Evolutionary conservation across 2,797 vertebrate genomes (phyloP).

Genomic region (Bucorvus abyssinicus): DNA sequence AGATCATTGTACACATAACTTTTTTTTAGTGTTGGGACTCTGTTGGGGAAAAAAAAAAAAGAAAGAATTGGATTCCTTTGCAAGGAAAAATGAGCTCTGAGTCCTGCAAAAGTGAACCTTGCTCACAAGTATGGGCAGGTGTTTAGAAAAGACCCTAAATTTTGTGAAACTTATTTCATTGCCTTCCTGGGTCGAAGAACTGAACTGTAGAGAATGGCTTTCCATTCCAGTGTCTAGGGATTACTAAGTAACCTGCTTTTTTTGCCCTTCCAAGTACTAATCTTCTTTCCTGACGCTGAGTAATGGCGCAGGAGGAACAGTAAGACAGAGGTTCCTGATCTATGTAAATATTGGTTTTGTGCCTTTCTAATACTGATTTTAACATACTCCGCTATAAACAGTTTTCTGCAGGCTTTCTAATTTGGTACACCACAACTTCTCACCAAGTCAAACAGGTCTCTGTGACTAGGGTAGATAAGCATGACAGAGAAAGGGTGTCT

Average conservation of each 20-base stretch:
- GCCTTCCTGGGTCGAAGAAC: background rate
- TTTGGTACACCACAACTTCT: slow-evolving; percentile 27
- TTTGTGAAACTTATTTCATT: background rate
- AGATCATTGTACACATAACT: background rate
- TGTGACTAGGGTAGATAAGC: slow-evolving; percentile 31
- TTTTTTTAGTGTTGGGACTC: background rate
- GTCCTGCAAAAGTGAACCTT: background rate
- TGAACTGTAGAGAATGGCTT: background rate
- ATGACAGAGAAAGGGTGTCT: slow-evolving; percentile 25
- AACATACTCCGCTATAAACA: background rate
- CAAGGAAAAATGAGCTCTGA: background rate
- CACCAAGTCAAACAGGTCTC: slow-evolving; percentile 23
- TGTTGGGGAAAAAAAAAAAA: background rate
- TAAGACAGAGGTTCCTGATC: background rate
- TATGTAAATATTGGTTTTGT: slow-evolving; percentile 35
- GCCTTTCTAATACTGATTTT: background rate
- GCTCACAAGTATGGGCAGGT: background rate
- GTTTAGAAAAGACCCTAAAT: background rate
- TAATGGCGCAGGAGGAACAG: background rate
- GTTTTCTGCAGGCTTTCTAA: slow-evolving; percentile 33
- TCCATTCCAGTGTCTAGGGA: background rate
- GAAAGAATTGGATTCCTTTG: background rate
- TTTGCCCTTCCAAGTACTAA: background rate
- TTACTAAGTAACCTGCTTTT: background rate
- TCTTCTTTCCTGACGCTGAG: background rate